Percentiles rank a stretch among this genome's conserved stretches.
These are phyloP conservation scores for Pseudobourletiella spinata DNA, from an alignment of 1,140 invertebrate species.

Conservation along the genomic window DNA sequence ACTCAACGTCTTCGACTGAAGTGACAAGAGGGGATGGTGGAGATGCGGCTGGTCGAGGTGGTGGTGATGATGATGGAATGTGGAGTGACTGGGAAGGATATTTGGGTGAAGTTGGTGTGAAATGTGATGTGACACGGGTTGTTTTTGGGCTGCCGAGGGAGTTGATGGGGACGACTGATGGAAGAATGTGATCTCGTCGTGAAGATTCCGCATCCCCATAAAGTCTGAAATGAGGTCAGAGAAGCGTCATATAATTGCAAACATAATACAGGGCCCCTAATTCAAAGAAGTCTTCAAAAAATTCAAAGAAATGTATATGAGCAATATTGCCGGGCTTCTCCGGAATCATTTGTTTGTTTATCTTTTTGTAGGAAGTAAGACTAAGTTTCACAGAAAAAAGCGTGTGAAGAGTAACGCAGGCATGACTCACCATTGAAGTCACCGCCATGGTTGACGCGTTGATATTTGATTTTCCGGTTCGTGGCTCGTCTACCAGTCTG, in stretches of 20 bases:
- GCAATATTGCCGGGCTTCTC: no score
- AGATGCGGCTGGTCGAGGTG: not conserved
- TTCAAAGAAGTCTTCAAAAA: no score
- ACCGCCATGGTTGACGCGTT: slow-evolving; percentile 29
- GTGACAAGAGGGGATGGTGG: not conserved
- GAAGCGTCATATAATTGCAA: not conserved
- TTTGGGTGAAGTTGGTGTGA: not conserved
- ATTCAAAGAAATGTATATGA: no score
- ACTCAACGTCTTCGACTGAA: slow-evolving; percentile 5
- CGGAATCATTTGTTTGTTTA: no score
- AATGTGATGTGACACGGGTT: not conserved
- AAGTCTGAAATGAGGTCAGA: slow-evolving; percentile 18
- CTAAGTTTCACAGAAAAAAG: not conserved
- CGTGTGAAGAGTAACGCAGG: no score
- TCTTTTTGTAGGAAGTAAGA: no score
- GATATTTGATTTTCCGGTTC: slow-evolving; percentile 32
- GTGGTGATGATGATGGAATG: slow-evolving; percentile 9
- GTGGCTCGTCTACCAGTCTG: slow-evolving; percentile 1
- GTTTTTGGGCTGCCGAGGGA: slow-evolving; percentile 9
- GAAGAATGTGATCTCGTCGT: slow-evolving; percentile 29
- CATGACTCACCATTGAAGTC: slow-evolving; percentile 32
- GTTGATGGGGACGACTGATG: slow-evolving; percentile 24
- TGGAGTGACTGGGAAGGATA: not conserved
- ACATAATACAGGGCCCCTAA: no score
- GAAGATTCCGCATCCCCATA: slow-evolving; percentile 24